These are phyloP conservation scores for Uropetala carovei DNA, from an alignment of 2,888 invertebrate species.

Conservation along the genomic window DNA sequence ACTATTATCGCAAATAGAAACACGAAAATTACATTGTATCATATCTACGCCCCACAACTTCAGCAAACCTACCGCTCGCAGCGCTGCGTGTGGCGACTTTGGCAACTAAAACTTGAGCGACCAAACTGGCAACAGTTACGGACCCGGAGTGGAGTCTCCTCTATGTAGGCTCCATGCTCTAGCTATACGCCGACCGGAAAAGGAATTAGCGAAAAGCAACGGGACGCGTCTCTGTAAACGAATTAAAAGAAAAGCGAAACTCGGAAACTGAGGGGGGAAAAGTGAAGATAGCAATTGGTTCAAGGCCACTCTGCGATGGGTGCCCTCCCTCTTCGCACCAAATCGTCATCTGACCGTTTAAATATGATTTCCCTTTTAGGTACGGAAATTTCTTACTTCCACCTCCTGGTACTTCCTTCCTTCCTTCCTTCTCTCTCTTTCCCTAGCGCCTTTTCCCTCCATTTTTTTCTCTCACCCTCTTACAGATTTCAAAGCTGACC, in stretches of 20 bases:
- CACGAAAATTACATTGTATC: too few relatives aligned
- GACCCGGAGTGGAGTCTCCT: too few relatives aligned
- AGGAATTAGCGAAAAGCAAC: too few relatives aligned
- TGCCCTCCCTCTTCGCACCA: not conserved
- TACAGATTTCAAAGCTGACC: not conserved
- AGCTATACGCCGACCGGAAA: too few relatives aligned
- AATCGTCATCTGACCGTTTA: not conserved
- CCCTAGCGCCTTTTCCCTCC: not conserved
- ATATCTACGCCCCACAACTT: too few relatives aligned
- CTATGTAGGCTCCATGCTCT: too few relatives aligned
- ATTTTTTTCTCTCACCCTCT: not conserved
- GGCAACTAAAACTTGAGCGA: too few relatives aligned
- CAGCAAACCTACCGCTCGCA: too few relatives aligned
- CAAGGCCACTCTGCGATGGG: constrained; percentile 20
- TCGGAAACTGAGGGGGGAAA: not conserved
- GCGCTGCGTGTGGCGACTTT: too few relatives aligned
- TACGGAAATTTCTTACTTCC: not conserved
- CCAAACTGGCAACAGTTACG: too few relatives aligned
- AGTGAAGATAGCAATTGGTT: not conserved
- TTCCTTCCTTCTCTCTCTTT: not conserved
- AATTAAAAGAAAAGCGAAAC: not conserved
- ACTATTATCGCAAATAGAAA: too few relatives aligned
- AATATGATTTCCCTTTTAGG: not conserved
- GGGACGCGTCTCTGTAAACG: too few relatives aligned
- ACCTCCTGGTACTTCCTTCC: not conserved